Conservation (phyloP, 2,888 invertebrate species). For the Timema podura region DNA sequence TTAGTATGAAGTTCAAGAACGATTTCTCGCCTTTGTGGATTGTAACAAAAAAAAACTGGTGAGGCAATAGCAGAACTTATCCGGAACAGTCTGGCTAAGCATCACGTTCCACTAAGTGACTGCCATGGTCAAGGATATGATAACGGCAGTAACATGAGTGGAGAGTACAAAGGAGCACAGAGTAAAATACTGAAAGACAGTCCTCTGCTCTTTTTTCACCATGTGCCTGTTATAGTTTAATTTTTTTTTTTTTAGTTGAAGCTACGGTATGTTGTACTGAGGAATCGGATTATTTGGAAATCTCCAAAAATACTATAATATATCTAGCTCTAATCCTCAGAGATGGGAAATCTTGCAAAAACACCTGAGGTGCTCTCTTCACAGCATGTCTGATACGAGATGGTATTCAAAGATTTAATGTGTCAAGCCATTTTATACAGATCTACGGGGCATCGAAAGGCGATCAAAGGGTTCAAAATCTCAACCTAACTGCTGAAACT, state of each 20-base stretch:
- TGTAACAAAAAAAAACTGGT: background rate
- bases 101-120: conserved; percentile 1
- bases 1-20: too few relatives aligned
- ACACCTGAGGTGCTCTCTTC: background rate
- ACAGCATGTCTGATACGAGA: background rate
- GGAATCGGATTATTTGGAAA: background rate
- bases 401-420: background rate
- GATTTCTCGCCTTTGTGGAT: too few relatives aligned
- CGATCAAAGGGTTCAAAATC: background rate
- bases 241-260: background rate
- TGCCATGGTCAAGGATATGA: conserved; percentile 16
- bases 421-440: background rate
- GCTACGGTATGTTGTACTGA: background rate
- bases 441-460: background rate
- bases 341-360: too few relatives aligned
- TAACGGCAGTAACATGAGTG: conserved; percentile 12
- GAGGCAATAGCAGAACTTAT: background rate
- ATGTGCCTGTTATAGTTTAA: conserved; percentile 3
- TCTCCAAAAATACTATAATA: background rate
- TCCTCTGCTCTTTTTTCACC: background rate
- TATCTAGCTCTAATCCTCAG: background rate
- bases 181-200: background rate
- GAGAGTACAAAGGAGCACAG: conserved; percentile 11
- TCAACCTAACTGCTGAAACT: too few relatives aligned
- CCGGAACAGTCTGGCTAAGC: background rate